These are phyloP conservation scores for Ectobius pallidus DNA, from an alignment of 2,888 invertebrate species.

Conservation along the genomic window DNA sequence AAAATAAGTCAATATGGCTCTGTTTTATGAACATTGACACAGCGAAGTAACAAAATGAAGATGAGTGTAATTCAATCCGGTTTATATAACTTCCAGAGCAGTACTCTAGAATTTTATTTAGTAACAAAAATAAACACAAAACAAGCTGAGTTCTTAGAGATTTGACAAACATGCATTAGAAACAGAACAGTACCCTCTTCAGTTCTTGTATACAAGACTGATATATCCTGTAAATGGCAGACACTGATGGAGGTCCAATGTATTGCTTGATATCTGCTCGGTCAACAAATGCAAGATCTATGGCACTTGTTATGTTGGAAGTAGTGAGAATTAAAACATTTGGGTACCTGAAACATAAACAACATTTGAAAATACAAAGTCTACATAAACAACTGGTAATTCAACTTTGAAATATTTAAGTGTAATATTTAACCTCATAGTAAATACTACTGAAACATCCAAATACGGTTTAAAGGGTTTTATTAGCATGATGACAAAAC, in stretches of 20 bases:
- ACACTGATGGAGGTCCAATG: slow-evolving; percentile 79
- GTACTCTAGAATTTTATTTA: too few relatives aligned
- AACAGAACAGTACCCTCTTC: slow-evolving; percentile 72
- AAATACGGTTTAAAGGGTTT: too few relatives aligned
- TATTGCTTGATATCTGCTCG: slow-evolving; percentile 92
- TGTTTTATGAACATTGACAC: too few relatives aligned
- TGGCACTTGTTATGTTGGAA: slow-evolving; percentile 91
- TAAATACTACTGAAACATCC: too few relatives aligned
- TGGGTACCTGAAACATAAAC: slow-evolving; percentile 62
- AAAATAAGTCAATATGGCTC: too few relatives aligned
- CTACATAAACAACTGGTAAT: not conserved
- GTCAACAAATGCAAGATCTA: slow-evolving; percentile 95
- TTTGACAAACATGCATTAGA: too few relatives aligned
- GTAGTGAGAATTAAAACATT: slow-evolving; percentile 95
- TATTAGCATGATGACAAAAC: too few relatives aligned
- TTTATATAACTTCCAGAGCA: too few relatives aligned
- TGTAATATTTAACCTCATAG: not conserved
- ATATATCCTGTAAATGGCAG: slow-evolving; percentile 85
- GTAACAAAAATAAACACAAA: too few relatives aligned
- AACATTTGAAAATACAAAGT: not conserved
- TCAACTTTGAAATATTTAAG: not conserved
- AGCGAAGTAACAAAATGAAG: too few relatives aligned
- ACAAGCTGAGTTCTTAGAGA: too few relatives aligned
- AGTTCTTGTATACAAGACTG: slow-evolving; percentile 83
- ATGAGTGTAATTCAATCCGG: too few relatives aligned